Base-by-base conservation (phyloP, 2,797 vertebrate species). In the Nothura maculosa region DNA sequence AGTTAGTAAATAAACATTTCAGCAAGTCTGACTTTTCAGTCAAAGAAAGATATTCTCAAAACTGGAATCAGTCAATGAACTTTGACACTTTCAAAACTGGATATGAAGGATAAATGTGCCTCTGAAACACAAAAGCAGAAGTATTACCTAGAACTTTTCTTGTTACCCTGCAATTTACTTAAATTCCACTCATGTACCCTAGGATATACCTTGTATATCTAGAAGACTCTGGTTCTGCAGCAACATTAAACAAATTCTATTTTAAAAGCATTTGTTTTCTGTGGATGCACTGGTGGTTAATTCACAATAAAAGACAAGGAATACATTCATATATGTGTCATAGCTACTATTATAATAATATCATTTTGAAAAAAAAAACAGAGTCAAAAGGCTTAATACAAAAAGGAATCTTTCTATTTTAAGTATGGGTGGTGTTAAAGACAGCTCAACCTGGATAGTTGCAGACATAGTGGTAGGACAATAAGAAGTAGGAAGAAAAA, bases 21-120 rank as follows among this genome's bases (percentile, higher is more conserved):
- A 85, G 28, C 12, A 69, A 81, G 28, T 5, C 18, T 76, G 30
- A 10, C 36, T 83, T 88, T 88, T 30, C 20, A 48, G 10, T 20
- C 1, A 0, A 17, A 24, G 8, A 7, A 79, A 78, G 36, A 24
- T 81, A n/a, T n/a, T 90, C 16, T 67, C 32, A 32, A 66, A 81
- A 54, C 7, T 64, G 40, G 15, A 10, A 61, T 36, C 0, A 0
- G n/a, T 5, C 62, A 5, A 10, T 40, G 47, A 87, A 68, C 30
- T 74, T 85, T 7, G 25, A 6, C 22, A 57, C 28, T 70, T 67
- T 54, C 40, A 79, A 81, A 78, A 42, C 24, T 38, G 30, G 6
- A 50, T 58, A 38, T 12, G 15, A 72, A 84, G 7, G 27, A 15
- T 67, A 64, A 95, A 32, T 0, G 1, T 48, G 22, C 28, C 14